Percentiles rank a stretch among this genome's conserved stretches.
Evolutionary conservation across 2,888 invertebrate species (phyloP).

Genomic region (Ctena decussata): DNA sequence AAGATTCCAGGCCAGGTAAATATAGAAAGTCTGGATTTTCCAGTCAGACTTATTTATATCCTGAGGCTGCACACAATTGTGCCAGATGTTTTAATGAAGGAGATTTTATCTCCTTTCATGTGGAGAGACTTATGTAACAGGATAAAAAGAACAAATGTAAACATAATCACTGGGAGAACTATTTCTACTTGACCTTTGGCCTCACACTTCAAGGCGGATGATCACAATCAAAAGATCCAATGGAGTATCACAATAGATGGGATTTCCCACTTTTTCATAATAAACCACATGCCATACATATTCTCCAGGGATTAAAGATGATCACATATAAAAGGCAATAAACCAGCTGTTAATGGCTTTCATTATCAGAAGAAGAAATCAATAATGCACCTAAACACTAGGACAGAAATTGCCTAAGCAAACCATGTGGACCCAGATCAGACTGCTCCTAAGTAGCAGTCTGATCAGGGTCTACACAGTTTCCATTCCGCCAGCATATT

Average conservation of each 20-base stretch:
- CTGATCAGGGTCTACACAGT: no score
- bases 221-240: constrained; percentile 60
- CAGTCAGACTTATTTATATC: constrained; percentile 28
- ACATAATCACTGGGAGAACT: constrained; percentile 46
- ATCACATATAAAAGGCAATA: constrained; percentile 7
- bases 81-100: constrained; percentile 45
- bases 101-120: background rate
- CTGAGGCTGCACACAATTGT: constrained; percentile 30
- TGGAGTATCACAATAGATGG: constrained; percentile 53
- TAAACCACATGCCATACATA: constrained; percentile 12
- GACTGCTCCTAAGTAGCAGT: no score
- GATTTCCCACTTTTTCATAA: constrained; percentile 51
- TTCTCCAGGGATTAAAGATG: background rate
- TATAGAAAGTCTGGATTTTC: constrained; percentile 34
- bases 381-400: background rate
- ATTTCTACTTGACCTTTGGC: constrained; percentile 68
- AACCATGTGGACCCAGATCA: no score
- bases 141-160: constrained; percentile 36
- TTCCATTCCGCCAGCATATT: no score
- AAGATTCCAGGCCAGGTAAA: constrained; percentile 11
- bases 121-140: constrained; percentile 13
- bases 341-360: background rate
- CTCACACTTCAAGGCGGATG: constrained; percentile 39
- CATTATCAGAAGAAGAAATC: background rate
- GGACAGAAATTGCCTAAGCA: no score